phyloP scores from a whole-genome alignment of 2,888 invertebrate species.

The Andrena trimmerana region DNA sequence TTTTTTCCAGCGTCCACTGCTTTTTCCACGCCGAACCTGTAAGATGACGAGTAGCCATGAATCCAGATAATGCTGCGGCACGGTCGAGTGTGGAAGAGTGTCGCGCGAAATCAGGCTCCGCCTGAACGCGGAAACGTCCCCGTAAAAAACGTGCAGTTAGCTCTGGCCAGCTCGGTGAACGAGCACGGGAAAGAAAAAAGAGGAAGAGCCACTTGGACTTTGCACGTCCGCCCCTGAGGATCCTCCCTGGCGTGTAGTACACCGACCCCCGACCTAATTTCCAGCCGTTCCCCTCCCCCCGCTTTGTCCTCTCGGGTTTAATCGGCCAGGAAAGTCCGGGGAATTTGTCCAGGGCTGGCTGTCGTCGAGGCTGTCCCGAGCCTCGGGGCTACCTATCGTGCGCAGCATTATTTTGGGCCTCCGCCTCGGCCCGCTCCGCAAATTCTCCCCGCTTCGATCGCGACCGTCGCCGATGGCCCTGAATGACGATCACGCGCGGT shows the following conservation, averaged over 20 bases:
- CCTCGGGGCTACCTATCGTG: constrained; percentile 50
- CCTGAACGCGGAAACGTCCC: constrained; percentile 8
- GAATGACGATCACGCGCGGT: constrained; percentile 41
- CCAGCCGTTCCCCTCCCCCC: constrained; percentile 54
- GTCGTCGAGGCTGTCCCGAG: constrained; percentile 33
- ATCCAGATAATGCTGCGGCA: neutral
- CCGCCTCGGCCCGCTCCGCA: neutral
- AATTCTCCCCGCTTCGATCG: constrained; percentile 43
- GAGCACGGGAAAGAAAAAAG: neutral
- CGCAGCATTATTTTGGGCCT: constrained; percentile 49
- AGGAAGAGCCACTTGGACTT: constrained; percentile 34
- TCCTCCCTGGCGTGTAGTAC: constrained; percentile 60
- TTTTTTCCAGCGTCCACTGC: neutral
- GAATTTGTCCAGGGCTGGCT: constrained; percentile 41
- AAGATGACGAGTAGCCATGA: constrained; percentile 12
- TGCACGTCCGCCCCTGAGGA: constrained; percentile 43
- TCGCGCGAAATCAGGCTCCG: constrained; percentile 20
- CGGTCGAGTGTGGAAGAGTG: neutral
- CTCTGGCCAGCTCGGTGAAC: constrained; percentile 4
- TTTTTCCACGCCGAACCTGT: neutral
- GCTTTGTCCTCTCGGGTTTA: constrained; percentile 24
- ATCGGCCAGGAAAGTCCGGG: constrained; percentile 20
- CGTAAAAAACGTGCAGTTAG: constrained; percentile 31
- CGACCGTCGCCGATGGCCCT: constrained; percentile 35
- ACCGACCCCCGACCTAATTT: constrained; percentile 74